phyloP scores from a whole-genome alignment of 1,140 invertebrate genomes.

The Scaptodrosophila lebanonensis region DNA sequence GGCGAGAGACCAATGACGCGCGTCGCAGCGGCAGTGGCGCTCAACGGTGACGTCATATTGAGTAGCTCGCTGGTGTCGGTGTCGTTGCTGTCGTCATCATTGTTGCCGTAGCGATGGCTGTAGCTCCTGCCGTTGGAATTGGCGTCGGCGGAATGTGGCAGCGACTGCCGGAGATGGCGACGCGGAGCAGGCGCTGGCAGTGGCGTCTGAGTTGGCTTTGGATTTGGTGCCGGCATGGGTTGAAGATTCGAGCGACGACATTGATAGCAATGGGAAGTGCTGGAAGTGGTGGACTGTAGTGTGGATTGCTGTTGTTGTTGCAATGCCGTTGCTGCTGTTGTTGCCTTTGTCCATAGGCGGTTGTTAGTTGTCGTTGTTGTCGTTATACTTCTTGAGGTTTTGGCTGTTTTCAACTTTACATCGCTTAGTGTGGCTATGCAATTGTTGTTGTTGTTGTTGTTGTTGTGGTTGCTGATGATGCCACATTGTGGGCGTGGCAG shows the following conservation, averaged over 20 bases:
- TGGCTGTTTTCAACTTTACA: no score
- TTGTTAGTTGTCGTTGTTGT: no score
- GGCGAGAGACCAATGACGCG: conserved; percentile 60
- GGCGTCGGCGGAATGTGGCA: no score
- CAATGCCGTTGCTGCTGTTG: no score
- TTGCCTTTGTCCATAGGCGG: no score
- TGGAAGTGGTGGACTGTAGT: no score
- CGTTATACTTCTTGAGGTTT: no score
- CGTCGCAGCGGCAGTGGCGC: conserved; percentile 56
- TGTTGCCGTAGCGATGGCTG: conserved; percentile 1
- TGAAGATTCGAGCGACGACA: conserved; percentile 41
- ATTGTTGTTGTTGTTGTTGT: not conserved
- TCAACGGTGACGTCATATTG: conserved; percentile 56
- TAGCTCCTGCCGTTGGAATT: not conserved
- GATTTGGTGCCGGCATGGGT: conserved; percentile 32
- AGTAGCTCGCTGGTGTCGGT: conserved; percentile 64
- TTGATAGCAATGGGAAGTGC: conserved; percentile 12
- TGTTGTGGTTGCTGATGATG: conserved; percentile 23
- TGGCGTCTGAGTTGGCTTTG: conserved; percentile 36
- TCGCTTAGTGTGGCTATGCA: not conserved
- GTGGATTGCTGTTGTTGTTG: no score
- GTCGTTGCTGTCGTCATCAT: conserved; percentile 24
- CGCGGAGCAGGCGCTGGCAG: conserved; percentile 36
- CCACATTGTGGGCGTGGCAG: conserved; percentile 32
- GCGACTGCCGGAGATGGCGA: conserved; percentile 6